phyloP scores from a whole-genome alignment of 2,888 invertebrate genomes.

The Napeogenes sylphis region DNA sequence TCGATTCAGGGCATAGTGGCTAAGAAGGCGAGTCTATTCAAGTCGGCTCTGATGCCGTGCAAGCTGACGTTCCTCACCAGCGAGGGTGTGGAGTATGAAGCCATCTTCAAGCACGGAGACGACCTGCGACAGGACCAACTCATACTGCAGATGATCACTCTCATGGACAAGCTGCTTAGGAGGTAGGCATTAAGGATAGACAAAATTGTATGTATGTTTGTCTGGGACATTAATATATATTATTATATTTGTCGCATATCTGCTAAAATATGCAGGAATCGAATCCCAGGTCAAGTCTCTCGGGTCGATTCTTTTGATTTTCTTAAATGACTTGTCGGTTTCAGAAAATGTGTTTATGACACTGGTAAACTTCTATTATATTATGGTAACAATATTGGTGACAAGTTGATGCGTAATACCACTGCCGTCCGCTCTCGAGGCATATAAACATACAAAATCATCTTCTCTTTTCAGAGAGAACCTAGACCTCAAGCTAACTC shows the following conservation, averaged over 20 bases:
- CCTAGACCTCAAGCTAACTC: constrained; percentile 96
- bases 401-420: too few species aligned
- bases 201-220: background rate
- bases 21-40: constrained; percentile 94
- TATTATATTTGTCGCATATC: too few species aligned
- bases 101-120: constrained; percentile 98
- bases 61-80: constrained; percentile 91
- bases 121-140: constrained; percentile 98
- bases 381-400: too few species aligned
- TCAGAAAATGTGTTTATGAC: too few species aligned
- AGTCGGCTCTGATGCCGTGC: constrained; percentile 97
- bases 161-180: constrained; percentile 97
- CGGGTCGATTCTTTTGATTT: too few species aligned
- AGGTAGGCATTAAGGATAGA: constrained; percentile 50
- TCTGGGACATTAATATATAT: background rate
- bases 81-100: constrained; percentile 90
- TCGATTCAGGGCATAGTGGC: constrained; percentile 83
- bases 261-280: too few species aligned
- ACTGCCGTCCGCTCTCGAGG: background rate
- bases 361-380: too few species aligned
- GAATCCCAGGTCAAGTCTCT: too few species aligned
- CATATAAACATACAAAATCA: background rate
- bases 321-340: too few species aligned
- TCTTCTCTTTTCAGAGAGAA: constrained; percentile 80
- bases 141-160: constrained; percentile 96